A percentile compares a stretch with the other conserved stretches of the same genome.
Evolutionary conservation across 2,888 invertebrate genomes (phyloP).

Genomic region (Hirudinaria manillensis): DNA sequence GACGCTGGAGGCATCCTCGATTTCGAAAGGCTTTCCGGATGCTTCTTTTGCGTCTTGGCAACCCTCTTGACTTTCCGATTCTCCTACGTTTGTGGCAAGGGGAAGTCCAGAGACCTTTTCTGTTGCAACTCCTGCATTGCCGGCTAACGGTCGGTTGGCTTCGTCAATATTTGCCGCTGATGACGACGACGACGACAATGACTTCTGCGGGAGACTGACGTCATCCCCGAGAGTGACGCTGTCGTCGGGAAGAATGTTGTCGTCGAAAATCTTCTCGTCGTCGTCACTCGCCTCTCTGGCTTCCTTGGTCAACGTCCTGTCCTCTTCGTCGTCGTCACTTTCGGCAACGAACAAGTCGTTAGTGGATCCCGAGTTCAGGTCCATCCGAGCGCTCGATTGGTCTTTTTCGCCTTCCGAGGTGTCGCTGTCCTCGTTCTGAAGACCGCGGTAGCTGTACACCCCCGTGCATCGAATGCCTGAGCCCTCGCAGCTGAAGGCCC

Average conservation of each 20-base stretch:
- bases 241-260: too few species aligned
- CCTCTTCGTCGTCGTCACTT: constrained; percentile 9
- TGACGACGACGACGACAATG: too few species aligned
- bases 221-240: too few species aligned
- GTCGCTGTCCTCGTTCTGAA: background rate
- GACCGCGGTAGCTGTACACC: background rate
- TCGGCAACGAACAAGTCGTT: background rate
- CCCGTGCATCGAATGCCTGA: background rate
- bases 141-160: too few species aligned
- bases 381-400: background rate
- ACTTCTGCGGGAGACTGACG: too few species aligned
- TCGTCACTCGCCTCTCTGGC: constrained; percentile 1
- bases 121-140: too few species aligned
- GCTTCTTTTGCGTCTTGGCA: background rate
- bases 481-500: constrained; percentile 4
- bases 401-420: background rate
- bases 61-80: too few species aligned
- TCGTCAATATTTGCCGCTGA: too few species aligned
- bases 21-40: background rate
- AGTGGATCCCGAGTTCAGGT: too few species aligned
- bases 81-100: too few species aligned
- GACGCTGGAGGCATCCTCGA: background rate
- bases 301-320: background rate
- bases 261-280: too few species aligned
- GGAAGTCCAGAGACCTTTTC: too few species aligned